Conservation (phyloP, 2,113 vertebrate genomes). For the Psilopogon haemacephalus region DNA sequence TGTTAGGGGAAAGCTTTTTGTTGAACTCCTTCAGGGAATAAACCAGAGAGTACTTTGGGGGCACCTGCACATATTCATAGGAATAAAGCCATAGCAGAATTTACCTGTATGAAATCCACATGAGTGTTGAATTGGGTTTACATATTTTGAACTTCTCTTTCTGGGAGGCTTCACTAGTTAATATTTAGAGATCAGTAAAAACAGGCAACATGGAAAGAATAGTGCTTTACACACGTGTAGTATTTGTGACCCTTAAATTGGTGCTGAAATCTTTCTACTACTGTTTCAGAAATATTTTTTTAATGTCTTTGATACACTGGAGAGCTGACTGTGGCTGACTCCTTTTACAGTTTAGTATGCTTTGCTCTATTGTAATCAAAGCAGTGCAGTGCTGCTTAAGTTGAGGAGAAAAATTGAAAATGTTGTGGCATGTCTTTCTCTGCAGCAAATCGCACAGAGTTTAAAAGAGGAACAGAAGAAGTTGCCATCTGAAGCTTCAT, state of each 20-base stretch:
- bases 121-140: neutral
- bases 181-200: neutral
- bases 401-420: neutral
- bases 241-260: neutral
- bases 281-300: neutral
- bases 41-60: neutral
- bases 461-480: conserved; percentile 95
- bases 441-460: conserved; percentile 94
- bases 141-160: neutral
- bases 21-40: conserved; percentile 17
- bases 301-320: neutral
- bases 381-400: neutral
- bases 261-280: neutral
- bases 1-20: neutral
- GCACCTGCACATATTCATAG: neutral
- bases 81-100: neutral
- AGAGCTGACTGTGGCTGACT: neutral
- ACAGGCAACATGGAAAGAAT: neutral
- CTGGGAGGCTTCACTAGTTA: neutral
- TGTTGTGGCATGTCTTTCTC: neutral
- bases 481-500: conserved; percentile 77
- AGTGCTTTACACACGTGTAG: neutral
- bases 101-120: neutral
- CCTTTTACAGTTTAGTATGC: neutral
- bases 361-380: neutral